Percentiles rank a stretch among this genome's conserved stretches.
Evolutionary conservation across 64 coral and sea anemone species (phyloP).

Genomic region (Montipora sp.): DNA sequence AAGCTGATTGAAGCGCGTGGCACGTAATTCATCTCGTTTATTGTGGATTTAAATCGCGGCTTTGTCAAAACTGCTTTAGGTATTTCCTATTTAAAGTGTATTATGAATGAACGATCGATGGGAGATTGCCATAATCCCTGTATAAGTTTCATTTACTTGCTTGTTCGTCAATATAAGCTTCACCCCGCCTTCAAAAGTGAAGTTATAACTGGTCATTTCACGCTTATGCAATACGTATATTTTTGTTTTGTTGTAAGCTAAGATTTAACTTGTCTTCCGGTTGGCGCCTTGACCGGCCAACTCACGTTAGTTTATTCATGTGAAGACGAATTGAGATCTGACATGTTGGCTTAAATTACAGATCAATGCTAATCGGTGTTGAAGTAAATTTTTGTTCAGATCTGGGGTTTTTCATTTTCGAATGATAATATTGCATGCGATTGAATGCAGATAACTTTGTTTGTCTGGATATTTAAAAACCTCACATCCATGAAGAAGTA

Average conservation of each 20-base stretch:
- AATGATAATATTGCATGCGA: not conserved
- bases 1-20: not conserved
- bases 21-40: not conserved
- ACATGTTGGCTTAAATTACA: not conserved
- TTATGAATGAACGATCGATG: not conserved
- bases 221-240: not conserved
- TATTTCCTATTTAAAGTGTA: constrained; percentile 19
- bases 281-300: not conserved
- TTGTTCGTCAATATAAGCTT: no score
- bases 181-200: not conserved
- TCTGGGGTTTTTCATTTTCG: not conserved
- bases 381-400: not conserved
- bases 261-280: not conserved
- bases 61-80: not conserved
- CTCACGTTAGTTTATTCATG: not conserved
- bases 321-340: not conserved
- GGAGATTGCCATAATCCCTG: not conserved
- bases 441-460: not conserved
- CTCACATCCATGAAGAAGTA: not conserved
- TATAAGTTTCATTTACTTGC: constrained; percentile 6
- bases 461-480: not conserved
- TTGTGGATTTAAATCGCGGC: not conserved
- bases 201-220: not conserved
- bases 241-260: not conserved
- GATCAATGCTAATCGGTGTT: not conserved